Evolutionary conservation across 2,888 invertebrate species (phyloP).

Genomic region (Cheilosia pagana): DNA sequence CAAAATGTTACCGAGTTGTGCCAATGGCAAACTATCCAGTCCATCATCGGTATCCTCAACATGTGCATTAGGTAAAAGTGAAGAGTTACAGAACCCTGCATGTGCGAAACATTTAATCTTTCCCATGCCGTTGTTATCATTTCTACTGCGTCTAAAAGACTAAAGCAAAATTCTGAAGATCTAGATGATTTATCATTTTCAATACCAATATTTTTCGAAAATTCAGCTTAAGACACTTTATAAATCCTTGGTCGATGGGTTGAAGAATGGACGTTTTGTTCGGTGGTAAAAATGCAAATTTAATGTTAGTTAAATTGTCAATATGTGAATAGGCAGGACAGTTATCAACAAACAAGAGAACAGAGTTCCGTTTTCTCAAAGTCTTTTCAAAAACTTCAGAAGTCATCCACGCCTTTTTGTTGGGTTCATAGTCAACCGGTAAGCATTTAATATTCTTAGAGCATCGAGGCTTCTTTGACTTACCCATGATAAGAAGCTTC

Average conservation of each 20-base stretch:
- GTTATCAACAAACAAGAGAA: background rate
- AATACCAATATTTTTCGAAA: slow-evolving; percentile 1
- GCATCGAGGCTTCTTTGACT: no score
- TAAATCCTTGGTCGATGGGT: slow-evolving; percentile 2
- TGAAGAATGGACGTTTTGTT: slow-evolving; percentile 3
- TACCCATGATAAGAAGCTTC: no score
- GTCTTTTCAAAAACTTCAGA: no score
- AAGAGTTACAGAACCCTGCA: slow-evolving; percentile 10
- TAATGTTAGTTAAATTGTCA: slow-evolving; percentile 1
- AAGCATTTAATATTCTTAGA: no score
- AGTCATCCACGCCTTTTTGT: no score
- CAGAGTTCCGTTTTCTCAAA: slow-evolving; percentile 9
- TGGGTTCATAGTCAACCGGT: no score
- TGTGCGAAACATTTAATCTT: slow-evolving; percentile 3
- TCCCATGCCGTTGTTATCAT: slow-evolving; percentile 8
- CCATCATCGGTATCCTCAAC: slow-evolving; percentile 4
- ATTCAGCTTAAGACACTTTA: slow-evolving; percentile 4
- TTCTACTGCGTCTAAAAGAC: slow-evolving; percentile 8
- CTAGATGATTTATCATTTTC: slow-evolving; percentile 2
- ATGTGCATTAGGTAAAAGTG: background rate
- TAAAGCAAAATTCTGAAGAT: slow-evolving; percentile 7
- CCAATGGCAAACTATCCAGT: slow-evolving; percentile 8
- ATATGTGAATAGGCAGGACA: background rate
- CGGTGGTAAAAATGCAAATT: slow-evolving; percentile 13
- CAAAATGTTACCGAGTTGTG: slow-evolving; percentile 1